Evolutionary conservation across 2,888 invertebrate genomes (phyloP).

Genomic region (Drosophila pegasa): DNA sequence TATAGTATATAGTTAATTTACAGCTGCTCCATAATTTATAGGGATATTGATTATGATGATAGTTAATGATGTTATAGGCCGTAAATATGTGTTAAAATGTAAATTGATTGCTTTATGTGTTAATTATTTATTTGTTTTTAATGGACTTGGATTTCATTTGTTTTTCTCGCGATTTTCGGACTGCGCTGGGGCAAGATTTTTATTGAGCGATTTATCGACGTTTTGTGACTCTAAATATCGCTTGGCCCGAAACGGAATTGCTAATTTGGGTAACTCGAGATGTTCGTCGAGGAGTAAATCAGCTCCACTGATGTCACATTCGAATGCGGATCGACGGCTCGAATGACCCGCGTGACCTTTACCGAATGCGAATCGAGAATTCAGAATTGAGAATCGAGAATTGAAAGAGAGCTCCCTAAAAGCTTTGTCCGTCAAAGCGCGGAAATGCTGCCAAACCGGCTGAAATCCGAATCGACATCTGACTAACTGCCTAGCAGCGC

Average conservation of each 20-base stretch:
- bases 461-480: background rate
- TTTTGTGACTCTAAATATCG: conserved; percentile 12
- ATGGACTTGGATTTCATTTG: background rate
- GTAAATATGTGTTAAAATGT: background rate
- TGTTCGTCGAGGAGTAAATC: conserved; percentile 16
- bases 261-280: conserved; percentile 3
- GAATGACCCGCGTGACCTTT: conserved; percentile 55
- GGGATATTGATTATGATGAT: background rate
- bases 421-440: conserved; percentile 33
- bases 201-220: conserved; percentile 26
- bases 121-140: conserved; percentile 3
- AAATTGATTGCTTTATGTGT: background rate
- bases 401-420: conserved; percentile 20
- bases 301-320: conserved; percentile 28
- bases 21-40: too few species aligned
- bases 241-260: conserved; percentile 3
- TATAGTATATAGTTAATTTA: too few species aligned
- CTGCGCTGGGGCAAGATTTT: background rate
- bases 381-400: background rate
- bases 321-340: conserved; percentile 16
- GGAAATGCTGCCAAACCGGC: conserved; percentile 75
- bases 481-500: conserved; percentile 28
- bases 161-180: too few species aligned
- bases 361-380: conserved; percentile 1
- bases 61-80: background rate